Conservation (phyloP, 2,113 vertebrate genomes). For the Tyto alba region DNA sequence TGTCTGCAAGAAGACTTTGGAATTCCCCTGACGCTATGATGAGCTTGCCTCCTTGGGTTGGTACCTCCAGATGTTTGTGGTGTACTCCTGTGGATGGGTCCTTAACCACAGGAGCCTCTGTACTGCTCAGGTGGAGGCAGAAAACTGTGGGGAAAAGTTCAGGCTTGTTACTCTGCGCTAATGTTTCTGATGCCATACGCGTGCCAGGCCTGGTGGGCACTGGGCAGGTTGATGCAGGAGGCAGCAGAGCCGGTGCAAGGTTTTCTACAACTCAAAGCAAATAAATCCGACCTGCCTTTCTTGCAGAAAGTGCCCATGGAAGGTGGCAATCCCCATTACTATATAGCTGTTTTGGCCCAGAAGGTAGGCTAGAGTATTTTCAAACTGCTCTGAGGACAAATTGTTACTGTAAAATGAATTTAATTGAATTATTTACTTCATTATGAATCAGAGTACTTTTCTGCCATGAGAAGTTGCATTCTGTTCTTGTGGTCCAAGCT, state of each 20-base stretch:
- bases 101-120: not conserved
- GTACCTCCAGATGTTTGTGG: not conserved
- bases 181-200: not conserved
- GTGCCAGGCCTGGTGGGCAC: too few species aligned
- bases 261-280: not conserved
- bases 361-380: not conserved
- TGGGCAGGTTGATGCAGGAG: not conserved
- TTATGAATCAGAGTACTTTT: not conserved
- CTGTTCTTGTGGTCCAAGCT: not conserved
- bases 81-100: not conserved
- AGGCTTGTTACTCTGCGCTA: not conserved
- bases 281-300: not conserved
- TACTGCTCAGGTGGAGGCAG: not conserved
- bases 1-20: not conserved
- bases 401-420: not conserved
- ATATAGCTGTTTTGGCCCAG: not conserved
- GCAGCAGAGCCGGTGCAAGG: not conserved
- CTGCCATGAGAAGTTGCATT: not conserved
- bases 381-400: not conserved
- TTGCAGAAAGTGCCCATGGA: not conserved
- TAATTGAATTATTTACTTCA: not conserved
- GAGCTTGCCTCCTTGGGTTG: not conserved
- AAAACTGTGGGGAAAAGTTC: fast-evolving
- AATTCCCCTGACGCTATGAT: not conserved
- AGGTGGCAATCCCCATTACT: not conserved